A percentile compares a stretch with the other conserved stretches of the same genome.
Evolutionary conservation across 2,888 invertebrate species (phyloP).

Genomic region (Crematogaster levior): DNA sequence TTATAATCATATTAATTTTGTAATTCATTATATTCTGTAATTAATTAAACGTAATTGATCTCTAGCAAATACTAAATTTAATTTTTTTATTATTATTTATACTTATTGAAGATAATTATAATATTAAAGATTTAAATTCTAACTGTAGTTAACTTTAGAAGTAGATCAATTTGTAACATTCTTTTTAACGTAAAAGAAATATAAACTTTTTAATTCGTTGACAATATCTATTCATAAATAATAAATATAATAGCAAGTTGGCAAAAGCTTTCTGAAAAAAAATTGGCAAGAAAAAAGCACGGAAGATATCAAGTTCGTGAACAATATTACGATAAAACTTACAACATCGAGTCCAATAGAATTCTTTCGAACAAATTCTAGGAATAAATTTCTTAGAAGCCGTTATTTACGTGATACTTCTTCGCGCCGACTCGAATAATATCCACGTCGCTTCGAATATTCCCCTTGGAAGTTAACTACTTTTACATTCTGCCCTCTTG

Average conservation of each 20-base stretch:
- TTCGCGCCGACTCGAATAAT: conserved; percentile 39
- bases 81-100: not conserved
- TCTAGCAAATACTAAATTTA: not conserved
- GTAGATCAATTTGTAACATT: not conserved
- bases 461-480: conserved; percentile 51
- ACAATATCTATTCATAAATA: conserved; percentile 15
- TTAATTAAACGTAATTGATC: not conserved
- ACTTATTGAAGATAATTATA: not conserved
- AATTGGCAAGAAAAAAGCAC: not conserved
- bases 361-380: conserved; percentile 36
- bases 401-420: conserved; percentile 38
- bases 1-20: not conserved
- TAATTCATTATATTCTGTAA: not conserved
- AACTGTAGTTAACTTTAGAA: not conserved
- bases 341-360: conserved; percentile 30
- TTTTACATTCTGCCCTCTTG: conserved; percentile 45
- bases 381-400: conserved; percentile 39
- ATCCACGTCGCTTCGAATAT: conserved; percentile 49
- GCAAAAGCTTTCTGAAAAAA: not conserved
- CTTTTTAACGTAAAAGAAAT: not conserved
- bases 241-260: not conserved
- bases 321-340: conserved; percentile 44
- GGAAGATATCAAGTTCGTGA: conserved; percentile 25
- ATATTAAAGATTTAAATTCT: not conserved
- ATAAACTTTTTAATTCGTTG: not conserved